These are phyloP conservation scores for Harpagifer antarcticus DNA, from an alignment of 2,797 vertebrate species.

Conservation along the genomic window DNA sequence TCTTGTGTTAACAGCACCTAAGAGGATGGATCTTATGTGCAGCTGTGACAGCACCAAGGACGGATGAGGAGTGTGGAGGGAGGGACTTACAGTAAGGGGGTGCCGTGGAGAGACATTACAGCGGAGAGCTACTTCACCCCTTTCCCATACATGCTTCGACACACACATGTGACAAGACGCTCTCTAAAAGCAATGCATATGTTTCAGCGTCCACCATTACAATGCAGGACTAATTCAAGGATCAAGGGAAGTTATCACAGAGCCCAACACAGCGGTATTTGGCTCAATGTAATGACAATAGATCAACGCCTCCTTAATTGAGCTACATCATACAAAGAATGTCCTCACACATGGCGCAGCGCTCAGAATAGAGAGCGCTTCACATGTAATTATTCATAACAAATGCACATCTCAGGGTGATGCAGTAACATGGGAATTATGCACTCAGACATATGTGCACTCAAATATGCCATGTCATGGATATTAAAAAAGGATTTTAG, in stretches of 20 bases:
- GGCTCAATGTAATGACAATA: conserved; percentile 72
- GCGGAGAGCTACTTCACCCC: conserved; percentile 29
- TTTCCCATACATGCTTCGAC: conserved; percentile 25
- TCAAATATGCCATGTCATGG: conserved; percentile 19
- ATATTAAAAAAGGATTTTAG: conserved; percentile 7
- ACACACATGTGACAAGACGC: conserved; percentile 48
- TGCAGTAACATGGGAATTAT: conserved; percentile 29
- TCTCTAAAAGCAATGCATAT: conserved; percentile 61
- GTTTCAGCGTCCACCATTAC: conserved; percentile 55
- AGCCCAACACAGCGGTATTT: conserved; percentile 44
- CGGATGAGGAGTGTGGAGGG: conserved; percentile 21
- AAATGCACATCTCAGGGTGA: conserved; percentile 45
- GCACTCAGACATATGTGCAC: conserved; percentile 43
- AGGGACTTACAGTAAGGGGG: conserved; percentile 15
- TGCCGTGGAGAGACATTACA: conserved; percentile 33
- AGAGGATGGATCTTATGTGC: conserved; percentile 24
- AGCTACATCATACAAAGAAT: conserved; percentile 43
- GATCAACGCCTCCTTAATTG: conserved; percentile 69
- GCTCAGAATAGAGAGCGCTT: conserved; percentile 26
- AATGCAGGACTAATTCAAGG: conserved; percentile 71
- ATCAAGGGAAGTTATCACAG: conserved; percentile 63
- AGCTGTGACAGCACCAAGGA: conserved; percentile 41
- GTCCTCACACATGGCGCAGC: conserved; percentile 35
- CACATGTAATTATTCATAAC: conserved; percentile 66
- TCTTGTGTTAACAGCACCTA: background rate